Percentiles rank a stretch among this genome's conserved stretches.
phyloP scores from a whole-genome alignment of 2,797 vertebrate genomes.

The Darevskia nairensis region DNA sequence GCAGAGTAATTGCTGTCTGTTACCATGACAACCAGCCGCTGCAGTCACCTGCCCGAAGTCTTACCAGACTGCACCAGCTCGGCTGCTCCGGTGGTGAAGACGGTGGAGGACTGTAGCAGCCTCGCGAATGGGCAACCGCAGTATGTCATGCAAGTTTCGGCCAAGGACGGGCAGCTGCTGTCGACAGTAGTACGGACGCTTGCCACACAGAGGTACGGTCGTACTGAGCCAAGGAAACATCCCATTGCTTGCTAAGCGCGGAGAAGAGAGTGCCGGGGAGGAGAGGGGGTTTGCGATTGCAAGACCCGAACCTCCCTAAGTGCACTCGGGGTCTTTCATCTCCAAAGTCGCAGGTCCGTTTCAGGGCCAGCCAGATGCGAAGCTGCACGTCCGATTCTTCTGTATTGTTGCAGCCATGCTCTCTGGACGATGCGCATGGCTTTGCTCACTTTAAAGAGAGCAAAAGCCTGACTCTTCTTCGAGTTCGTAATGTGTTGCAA shows the following conservation, averaged over 20 bases:
- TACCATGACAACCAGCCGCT: slow-evolving; percentile 83
- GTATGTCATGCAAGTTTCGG: slow-evolving; percentile 84
- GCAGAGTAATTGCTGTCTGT: slow-evolving; percentile 77
- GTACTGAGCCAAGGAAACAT: slow-evolving; percentile 41
- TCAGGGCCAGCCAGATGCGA: background rate
- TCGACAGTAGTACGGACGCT: slow-evolving; percentile 81
- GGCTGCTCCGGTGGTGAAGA: slow-evolving; percentile 71
- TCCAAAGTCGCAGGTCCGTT: background rate
- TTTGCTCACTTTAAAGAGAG: background rate
- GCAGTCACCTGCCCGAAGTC: slow-evolving; percentile 84
- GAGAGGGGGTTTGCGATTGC: slow-evolving; percentile 27
- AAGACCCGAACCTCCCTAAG: slow-evolving; percentile 45
- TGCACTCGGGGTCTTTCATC: slow-evolving; percentile 9
- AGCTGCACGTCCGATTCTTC: background rate
- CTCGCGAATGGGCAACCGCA: slow-evolving; percentile 76
- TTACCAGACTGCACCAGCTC: slow-evolving; percentile 78
- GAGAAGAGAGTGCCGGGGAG: slow-evolving; percentile 36
- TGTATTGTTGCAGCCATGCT: background rate
- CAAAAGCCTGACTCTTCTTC: background rate
- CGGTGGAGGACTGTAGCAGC: slow-evolving; percentile 76
- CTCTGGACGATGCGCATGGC: too few relatives aligned
- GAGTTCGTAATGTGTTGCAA: background rate
- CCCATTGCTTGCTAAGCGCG: slow-evolving; percentile 36
- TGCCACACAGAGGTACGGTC: slow-evolving; percentile 81
- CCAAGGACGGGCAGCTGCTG: slow-evolving; percentile 84